Percentiles rank a stretch among this genome's conserved stretches.
Evolutionary conservation across 1,140 invertebrate species (phyloP).

Genomic region (Mactra quadrangularis): DNA sequence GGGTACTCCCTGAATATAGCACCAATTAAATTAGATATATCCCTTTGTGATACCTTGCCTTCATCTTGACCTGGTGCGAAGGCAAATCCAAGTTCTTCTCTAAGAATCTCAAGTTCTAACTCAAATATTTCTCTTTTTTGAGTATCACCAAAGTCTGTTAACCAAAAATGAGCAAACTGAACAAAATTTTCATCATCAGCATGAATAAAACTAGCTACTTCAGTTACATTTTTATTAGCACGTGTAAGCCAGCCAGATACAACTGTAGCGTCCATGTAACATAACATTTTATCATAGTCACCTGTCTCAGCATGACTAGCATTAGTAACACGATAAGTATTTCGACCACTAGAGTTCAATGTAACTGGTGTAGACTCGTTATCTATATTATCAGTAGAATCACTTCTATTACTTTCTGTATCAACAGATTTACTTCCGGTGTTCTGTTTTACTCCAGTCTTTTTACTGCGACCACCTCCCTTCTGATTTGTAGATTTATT

Average conservation of each 20-base stretch:
- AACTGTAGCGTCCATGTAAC: conserved; percentile 82
- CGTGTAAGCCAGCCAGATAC: conserved; percentile 80
- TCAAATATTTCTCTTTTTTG: conserved; percentile 81
- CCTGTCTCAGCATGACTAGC: conserved; percentile 50
- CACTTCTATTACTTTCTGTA: neutral
- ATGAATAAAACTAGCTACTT: conserved; percentile 74
- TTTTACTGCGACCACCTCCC: neutral
- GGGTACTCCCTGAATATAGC: conserved; percentile 83
- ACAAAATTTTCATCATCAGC: conserved; percentile 80
- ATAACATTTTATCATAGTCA: conserved; percentile 79
- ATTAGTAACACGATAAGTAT: conserved; percentile 2
- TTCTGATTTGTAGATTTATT: neutral
- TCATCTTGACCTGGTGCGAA: conserved; percentile 79
- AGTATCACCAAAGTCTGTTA: conserved; percentile 78
- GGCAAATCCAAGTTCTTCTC: conserved; percentile 80
- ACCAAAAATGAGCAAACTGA: conserved; percentile 83
- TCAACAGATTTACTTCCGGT: conserved; percentile 10
- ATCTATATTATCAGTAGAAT: conserved; percentile 25
- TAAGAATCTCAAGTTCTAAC: conserved; percentile 81
- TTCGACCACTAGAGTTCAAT: neutral
- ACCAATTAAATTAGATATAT: conserved; percentile 75
- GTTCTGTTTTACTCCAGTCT: neutral
- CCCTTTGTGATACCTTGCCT: conserved; percentile 73
- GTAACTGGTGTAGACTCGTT: conserved; percentile 36
- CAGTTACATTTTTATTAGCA: conserved; percentile 76